These are phyloP conservation scores for Diorhabda carinulata DNA, from an alignment of 1,140 invertebrate species.

Conservation along the genomic window DNA sequence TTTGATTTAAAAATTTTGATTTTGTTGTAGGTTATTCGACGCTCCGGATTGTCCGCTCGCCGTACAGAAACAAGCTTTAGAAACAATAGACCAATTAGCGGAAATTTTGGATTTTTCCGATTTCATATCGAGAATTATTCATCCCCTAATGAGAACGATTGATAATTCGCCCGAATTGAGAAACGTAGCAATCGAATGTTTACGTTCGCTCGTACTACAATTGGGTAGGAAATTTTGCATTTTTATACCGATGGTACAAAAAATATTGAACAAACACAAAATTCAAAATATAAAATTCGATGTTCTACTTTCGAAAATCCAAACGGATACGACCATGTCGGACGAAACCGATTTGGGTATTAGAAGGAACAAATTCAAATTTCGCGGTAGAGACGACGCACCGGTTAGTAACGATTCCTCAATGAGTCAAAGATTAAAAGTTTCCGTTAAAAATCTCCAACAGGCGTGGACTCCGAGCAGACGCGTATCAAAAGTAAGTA, in stretches of 20 bases:
- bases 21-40: slow-evolving; percentile 65
- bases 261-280: slow-evolving; percentile 76
- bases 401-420: slow-evolving; percentile 61
- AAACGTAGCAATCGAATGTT: slow-evolving; percentile 81
- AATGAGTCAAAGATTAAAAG: slow-evolving; percentile 74
- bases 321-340: slow-evolving; percentile 62
- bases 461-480: slow-evolving; percentile 86
- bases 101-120: slow-evolving; percentile 89
- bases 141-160: slow-evolving; percentile 81
- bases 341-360: slow-evolving; percentile 62
- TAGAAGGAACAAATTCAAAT: slow-evolving; percentile 48
- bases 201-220: slow-evolving; percentile 83
- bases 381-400: slow-evolving; percentile 60
- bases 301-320: slow-evolving; percentile 59
- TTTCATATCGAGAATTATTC: slow-evolving; percentile 87
- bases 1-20: background rate
- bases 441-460: slow-evolving; percentile 79
- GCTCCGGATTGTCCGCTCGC: slow-evolving; percentile 74
- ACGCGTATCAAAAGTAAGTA: slow-evolving; percentile 71
- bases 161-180: slow-evolving; percentile 79
- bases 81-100: slow-evolving; percentile 89
- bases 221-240: slow-evolving; percentile 87
- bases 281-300: slow-evolving; percentile 81
- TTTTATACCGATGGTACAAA: slow-evolving; percentile 88
- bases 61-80: slow-evolving; percentile 77